Evolutionary conservation across 30 jellyfish, hydroid and myxozoan species (phyloP).

Genomic region (Sanderia malayensis): DNA sequence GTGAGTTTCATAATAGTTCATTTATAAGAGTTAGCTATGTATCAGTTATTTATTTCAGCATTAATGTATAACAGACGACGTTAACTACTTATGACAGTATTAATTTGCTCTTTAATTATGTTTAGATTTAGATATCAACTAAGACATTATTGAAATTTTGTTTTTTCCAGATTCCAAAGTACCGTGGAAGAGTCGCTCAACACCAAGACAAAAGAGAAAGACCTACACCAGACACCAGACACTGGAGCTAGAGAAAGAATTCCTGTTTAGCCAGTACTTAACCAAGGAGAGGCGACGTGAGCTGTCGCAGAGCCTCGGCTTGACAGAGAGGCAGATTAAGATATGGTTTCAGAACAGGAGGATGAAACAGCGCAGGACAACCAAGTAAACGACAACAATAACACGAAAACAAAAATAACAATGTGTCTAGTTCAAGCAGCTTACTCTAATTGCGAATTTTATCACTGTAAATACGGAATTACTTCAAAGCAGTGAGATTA

Average conservation of each 20-base stretch:
- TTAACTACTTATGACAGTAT: no score
- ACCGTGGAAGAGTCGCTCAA: constrained; percentile 83
- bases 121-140: no score
- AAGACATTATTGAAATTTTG: no score
- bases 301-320: constrained; percentile 61
- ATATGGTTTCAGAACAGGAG: constrained; percentile 89
- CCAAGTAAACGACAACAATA: constrained; percentile 17
- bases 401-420: no score
- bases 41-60: no score
- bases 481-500: neutral
- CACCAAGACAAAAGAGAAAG: constrained; percentile 77
- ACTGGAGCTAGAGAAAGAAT: constrained; percentile 82
- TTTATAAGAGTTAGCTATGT: no score
- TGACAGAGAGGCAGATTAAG: constrained; percentile 85
- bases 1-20: no score
- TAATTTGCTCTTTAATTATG: no score
- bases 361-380: constrained; percentile 72
- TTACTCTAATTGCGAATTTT: neutral
- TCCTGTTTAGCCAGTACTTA: constrained; percentile 68
- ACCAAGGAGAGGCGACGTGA: constrained; percentile 86
- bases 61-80: no score
- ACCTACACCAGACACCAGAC: constrained; percentile 81
- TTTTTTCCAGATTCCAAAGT: constrained; percentile 59
- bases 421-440: no score
- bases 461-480: neutral